Base-by-base conservation (phyloP, 2,113 vertebrate species). In the Cololabis saira region DNA sequence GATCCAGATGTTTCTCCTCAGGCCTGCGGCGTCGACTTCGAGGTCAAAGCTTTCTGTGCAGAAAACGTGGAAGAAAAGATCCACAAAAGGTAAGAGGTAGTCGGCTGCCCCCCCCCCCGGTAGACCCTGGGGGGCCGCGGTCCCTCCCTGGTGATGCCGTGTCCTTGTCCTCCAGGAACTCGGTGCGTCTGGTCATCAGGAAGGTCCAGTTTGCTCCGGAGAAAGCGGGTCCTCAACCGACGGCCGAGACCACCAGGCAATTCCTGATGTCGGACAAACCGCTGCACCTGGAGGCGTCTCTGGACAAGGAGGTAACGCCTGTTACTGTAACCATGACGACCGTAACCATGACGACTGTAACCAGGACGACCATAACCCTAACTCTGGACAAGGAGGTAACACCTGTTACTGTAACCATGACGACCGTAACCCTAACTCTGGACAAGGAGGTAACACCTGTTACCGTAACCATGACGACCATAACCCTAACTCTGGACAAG, bases 241-340 rank as follows among this genome's bases (percentile, higher is more conserved):
- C 94, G 30, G 97, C 95, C 0, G 97, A 99, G 72, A 98, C 96
- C 74, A 98, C 97, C 21, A 78, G 97, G 18, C 97, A 98, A 82
- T 99, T 99, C 83, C 95, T 99, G 62, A 97, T 98, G 96, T 99
- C 97, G 0, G 97, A 98, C 86, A 99, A 99, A 64, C 95, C 97
- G 0, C 85, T 99, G 77, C 96, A 98, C 65, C 89, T 99, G 16
- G 96, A 99, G 80, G 96, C 96, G 0, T 98, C 97, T 0, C 87
- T 99, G 89, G 96, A 97, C 84, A 98, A 98, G 78, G 96, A 98
- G 96, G 95, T 96, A 75, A 84, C 30, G n/a, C n/a, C n/a, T n/a
- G n/a, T n/a, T n/a, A n/a, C n/a, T n/a, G n/a, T n/a, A n/a, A n/a
- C n/a, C n/a, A n/a, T n/a, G n/a, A n/a, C n/a, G n/a, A n/a, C n/a